Evolutionary conservation across 2,797 vertebrate species (phyloP).

Genomic region (Bovichtus diacanthus): DNA sequence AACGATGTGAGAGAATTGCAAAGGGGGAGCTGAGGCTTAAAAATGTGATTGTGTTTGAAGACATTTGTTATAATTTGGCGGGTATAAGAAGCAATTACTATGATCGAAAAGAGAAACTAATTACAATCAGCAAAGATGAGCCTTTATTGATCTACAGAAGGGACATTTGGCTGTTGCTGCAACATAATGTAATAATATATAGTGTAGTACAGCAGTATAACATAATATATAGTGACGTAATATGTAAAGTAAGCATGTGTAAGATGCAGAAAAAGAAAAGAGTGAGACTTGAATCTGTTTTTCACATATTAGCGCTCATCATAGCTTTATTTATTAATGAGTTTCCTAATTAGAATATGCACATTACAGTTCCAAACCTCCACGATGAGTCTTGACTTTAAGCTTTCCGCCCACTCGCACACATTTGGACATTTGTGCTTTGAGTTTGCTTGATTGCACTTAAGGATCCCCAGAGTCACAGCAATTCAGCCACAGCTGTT

Average conservation of each 20-base stretch:
- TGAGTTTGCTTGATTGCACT: constrained; percentile 6
- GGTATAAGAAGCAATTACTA: not conserved
- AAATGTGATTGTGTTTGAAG: not conserved
- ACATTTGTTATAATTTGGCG: not conserved
- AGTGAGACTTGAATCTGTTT: no score
- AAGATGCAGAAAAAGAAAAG: not conserved
- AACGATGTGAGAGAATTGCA: not conserved
- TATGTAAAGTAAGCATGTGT: not conserved
- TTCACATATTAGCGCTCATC: not conserved
- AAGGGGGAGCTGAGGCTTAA: not conserved
- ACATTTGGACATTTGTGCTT: constrained; percentile 10
- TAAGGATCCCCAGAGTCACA: not conserved
- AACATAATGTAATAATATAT: no score
- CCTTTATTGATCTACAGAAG: not conserved
- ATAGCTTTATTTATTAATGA: not conserved
- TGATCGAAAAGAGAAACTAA: not conserved
- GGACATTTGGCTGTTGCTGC: not conserved
- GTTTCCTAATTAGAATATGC: not conserved
- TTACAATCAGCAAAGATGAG: not conserved
- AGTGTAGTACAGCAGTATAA: no score
- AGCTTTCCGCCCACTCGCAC: not conserved
- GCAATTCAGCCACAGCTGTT: constrained; percentile 12
- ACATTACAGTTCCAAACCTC: not conserved
- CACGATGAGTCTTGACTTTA: not conserved
- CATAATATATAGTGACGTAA: no score